These are phyloP conservation scores for Asteroscopus sphinx DNA, from an alignment of 2,888 invertebrate genomes.

Conservation along the genomic window DNA sequence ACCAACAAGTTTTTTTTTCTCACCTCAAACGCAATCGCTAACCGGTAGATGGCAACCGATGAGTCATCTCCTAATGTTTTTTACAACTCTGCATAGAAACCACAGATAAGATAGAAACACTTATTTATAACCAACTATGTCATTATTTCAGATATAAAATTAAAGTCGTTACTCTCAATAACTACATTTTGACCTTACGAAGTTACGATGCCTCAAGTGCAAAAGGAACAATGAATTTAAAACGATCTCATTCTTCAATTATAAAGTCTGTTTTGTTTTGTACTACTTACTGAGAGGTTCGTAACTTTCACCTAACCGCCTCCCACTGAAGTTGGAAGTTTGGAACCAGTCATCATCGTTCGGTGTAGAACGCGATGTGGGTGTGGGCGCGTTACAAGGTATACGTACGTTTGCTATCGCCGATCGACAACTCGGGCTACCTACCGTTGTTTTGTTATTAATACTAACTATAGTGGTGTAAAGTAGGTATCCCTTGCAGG, in stretches of 20 bases:
- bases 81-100: slow-evolving; percentile 17
- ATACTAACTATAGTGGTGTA: slow-evolving; percentile 9
- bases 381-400: slow-evolving; percentile 47
- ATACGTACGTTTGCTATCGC: slow-evolving; percentile 26
- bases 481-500: slow-evolving; percentile 19
- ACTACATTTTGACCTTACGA: slow-evolving; percentile 25
- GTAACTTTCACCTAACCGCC: slow-evolving; percentile 51
- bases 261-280: slow-evolving; percentile 22
- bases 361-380: slow-evolving; percentile 39
- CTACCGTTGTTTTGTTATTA: slow-evolving; percentile 35
- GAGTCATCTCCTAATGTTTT: slow-evolving; percentile 30
- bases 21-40: slow-evolving; percentile 24
- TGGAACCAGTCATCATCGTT: slow-evolving; percentile 41
- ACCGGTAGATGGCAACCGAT: slow-evolving; percentile 31
- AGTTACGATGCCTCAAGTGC: slow-evolving; percentile 1
- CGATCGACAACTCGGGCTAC: slow-evolving; percentile 33
- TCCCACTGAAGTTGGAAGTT: slow-evolving; percentile 40
- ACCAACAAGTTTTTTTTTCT: slow-evolving; percentile 20
- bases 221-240: slow-evolving; percentile 30
- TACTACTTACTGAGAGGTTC: slow-evolving; percentile 29
- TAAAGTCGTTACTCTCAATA: slow-evolving; percentile 14
- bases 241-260: slow-evolving; percentile 14
- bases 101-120: no score
- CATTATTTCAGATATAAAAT: slow-evolving; percentile 8
- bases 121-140: background rate